Conservation (phyloP, 1,140 invertebrate genomes). For the Orius insidiosus region DNA sequence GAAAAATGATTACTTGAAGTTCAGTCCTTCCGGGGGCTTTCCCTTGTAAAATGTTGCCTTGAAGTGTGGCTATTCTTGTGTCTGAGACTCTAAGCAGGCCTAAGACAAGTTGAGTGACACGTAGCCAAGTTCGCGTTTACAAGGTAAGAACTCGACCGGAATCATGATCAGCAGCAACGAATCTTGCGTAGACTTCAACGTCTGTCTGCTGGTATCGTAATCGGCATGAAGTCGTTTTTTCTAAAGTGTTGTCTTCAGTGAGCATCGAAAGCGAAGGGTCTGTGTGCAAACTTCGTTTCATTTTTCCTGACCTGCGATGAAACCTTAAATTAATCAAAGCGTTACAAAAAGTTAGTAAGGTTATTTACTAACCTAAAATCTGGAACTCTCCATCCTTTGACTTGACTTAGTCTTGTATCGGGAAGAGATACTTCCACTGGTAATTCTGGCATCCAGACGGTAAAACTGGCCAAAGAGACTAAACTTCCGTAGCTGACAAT, state of each 20-base stretch:
- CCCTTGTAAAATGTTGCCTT: constrained; percentile 68
- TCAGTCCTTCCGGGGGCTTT: constrained; percentile 76
- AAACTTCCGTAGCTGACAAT: constrained; percentile 87
- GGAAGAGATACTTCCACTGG: constrained; percentile 75
- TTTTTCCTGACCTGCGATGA: constrained; percentile 11
- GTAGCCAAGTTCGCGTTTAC: constrained; percentile 70
- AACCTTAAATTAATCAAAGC: constrained; percentile 6
- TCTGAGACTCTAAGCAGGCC: constrained; percentile 72
- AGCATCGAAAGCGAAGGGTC: constrained; percentile 12
- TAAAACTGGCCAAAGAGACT: constrained; percentile 70
- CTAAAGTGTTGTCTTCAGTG: constrained; percentile 18
- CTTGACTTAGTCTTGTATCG: constrained; percentile 76
- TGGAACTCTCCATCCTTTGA: constrained; percentile 75
- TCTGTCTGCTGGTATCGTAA: constrained; percentile 78
- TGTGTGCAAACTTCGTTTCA: constrained; percentile 12
- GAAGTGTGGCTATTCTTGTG: constrained; percentile 64
- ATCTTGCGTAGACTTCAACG: constrained; percentile 73
- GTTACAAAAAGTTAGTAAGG: neutral
- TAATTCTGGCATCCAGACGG: constrained; percentile 93
- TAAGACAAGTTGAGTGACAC: constrained; percentile 79
- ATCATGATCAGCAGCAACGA: constrained; percentile 78
- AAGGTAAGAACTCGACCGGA: constrained; percentile 79
- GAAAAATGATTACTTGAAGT: constrained; percentile 51
- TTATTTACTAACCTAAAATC: constrained; percentile 21
- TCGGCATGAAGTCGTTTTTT: constrained; percentile 39